phyloP scores from a whole-genome alignment of 2,888 invertebrate species.

The Oligia strigilis region DNA sequence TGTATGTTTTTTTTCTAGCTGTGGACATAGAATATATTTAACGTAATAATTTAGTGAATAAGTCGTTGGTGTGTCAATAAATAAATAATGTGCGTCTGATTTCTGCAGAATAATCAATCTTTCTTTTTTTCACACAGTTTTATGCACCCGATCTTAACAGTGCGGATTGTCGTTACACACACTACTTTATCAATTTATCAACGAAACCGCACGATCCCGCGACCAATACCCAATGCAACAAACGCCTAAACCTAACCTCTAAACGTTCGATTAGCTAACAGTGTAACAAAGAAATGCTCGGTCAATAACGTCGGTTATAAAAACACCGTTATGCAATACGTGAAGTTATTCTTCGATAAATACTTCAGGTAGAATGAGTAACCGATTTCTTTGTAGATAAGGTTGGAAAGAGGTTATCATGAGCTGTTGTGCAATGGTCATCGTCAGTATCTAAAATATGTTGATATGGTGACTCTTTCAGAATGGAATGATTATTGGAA shows the following conservation, averaged over 20 bases:
- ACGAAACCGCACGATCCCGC: conserved; percentile 1
- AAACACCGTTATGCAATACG: conserved; percentile 76
- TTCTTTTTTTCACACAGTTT: background rate
- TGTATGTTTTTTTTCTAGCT: too few relatives aligned
- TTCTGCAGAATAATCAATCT: background rate
- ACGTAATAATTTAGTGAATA: too few relatives aligned
- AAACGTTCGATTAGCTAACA: conserved; percentile 58
- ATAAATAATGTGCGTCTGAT: background rate
- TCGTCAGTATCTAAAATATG: background rate
- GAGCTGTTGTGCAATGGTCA: background rate
- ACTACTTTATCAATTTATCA: background rate
- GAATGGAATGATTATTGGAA: background rate
- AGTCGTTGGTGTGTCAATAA: too few relatives aligned
- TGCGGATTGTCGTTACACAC: background rate
- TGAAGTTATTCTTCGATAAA: conserved; percentile 75
- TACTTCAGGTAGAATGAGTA: conserved; percentile 34
- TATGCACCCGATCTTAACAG: background rate
- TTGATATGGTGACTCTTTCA: background rate
- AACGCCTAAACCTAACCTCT: conserved; percentile 30
- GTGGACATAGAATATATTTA: too few relatives aligned
- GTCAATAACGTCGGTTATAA: conserved; percentile 66
- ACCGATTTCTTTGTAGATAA: conserved; percentile 47
- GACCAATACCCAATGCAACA: background rate
- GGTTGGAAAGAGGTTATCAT: conserved; percentile 8
- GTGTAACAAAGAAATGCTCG: conserved; percentile 59